A percentile compares a stretch with the other conserved stretches of the same genome.
Conservation (phyloP, 92 coral and sea anemone genomes). For the Heteractis magnifica region DNA sequence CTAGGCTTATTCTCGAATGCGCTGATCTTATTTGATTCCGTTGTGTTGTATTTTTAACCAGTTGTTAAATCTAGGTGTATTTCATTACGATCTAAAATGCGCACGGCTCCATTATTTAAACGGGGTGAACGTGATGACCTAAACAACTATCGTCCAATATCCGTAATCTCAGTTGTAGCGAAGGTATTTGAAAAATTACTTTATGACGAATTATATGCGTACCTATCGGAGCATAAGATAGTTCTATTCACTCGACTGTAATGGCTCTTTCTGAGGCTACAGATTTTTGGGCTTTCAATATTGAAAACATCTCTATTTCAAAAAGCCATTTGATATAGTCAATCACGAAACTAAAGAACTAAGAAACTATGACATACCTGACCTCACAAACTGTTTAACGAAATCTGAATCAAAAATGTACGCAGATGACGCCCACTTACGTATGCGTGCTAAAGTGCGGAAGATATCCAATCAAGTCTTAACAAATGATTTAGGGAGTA, state of each 20-base stretch:
- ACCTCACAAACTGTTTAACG: neutral
- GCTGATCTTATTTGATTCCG: conserved; percentile 46
- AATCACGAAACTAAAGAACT: no score
- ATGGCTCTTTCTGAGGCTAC: no score
- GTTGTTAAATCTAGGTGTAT: conserved; percentile 35
- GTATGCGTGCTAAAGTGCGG: neutral
- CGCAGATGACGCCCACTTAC: conserved; percentile 11
- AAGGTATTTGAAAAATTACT: conserved; percentile 32
- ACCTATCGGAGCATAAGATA: neutral
- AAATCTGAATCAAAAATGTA: no score
- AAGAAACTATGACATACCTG: no score
- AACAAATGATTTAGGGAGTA: no score
- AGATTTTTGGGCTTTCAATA: conserved; percentile 29
- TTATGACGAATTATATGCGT: conserved; percentile 31
- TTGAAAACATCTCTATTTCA: no score
- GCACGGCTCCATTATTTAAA: conserved; percentile 35
- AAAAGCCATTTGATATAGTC: no score
- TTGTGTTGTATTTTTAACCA: conserved; percentile 44
- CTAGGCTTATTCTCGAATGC: conserved; percentile 49
- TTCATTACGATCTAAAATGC: conserved; percentile 38
- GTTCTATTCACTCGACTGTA: conserved; percentile 41
- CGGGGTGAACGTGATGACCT: conserved; percentile 33
- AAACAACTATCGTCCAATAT: conserved; percentile 22
- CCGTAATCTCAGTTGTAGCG: no score
- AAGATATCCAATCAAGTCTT: neutral